Evolutionary conservation across 37 sponge, comb jelly and placozoan genomes (phyloP).

Genomic region (Halisarca cf. caerulea): DNA sequence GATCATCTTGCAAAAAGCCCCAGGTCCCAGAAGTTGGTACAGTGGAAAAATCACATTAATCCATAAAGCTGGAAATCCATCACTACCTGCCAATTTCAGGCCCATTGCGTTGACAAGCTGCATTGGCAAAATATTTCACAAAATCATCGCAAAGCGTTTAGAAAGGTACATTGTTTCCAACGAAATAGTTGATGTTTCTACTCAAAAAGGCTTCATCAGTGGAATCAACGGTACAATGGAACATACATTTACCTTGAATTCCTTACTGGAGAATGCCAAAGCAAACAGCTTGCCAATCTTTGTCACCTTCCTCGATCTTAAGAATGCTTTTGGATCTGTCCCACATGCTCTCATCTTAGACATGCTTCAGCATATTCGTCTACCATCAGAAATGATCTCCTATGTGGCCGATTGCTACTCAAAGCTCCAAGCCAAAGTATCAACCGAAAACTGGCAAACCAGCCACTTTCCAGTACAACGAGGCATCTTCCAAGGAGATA

Average conservation of each 20-base stretch:
- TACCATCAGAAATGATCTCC: neutral
- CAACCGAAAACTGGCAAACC: neutral
- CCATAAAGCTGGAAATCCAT: neutral
- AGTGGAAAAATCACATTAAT: conserved; percentile 5
- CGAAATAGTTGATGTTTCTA: neutral
- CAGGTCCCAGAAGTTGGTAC: neutral
- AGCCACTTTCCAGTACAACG: neutral
- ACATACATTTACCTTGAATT: neutral
- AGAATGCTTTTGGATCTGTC: neutral
- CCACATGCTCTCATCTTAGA: neutral
- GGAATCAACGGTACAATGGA: neutral
- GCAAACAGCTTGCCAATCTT: neutral
- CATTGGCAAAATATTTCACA: conserved; percentile 28
- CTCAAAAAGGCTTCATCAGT: conserved; percentile 12
- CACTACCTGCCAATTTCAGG: neutral
- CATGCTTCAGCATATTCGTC: neutral
- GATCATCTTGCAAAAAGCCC: neutral
- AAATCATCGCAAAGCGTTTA: neutral
- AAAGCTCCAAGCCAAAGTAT: neutral
- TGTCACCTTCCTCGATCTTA: neutral
- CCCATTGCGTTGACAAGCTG: conserved; percentile 28
- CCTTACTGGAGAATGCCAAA: conserved; percentile 2
- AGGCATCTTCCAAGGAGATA: neutral
- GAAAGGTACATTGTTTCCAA: neutral
- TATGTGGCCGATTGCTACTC: neutral